phyloP scores from a whole-genome alignment of 2,113 vertebrate species.

The Artemisiospiza belli region DNA sequence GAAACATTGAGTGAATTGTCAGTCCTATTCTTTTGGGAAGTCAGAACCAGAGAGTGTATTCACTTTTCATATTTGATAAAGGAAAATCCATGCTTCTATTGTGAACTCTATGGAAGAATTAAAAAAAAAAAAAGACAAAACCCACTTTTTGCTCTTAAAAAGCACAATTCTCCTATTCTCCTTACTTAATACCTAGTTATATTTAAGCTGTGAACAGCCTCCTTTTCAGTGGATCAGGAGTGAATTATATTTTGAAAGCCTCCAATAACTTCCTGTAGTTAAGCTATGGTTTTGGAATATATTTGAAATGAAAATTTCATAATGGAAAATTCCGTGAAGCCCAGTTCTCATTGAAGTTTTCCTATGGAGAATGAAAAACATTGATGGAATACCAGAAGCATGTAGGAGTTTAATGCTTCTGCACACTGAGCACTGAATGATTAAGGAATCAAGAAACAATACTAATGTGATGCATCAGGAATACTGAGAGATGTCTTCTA shows the following conservation, averaged over 20 bases:
- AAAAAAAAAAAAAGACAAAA: background rate
- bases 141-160: background rate
- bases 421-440: background rate
- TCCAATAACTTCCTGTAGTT: background rate
- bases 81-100: background rate
- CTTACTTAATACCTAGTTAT: background rate
- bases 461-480: background rate
- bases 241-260: background rate
- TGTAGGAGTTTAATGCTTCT: background rate
- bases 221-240: background rate
- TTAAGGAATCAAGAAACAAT: background rate
- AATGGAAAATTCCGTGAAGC: background rate
- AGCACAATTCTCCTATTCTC: background rate
- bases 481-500: background rate
- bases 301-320: background rate
- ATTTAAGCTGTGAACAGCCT: background rate
- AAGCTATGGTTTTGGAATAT: background rate
- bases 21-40: background rate
- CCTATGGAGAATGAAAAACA: background rate
- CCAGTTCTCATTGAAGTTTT: background rate
- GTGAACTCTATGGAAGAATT: background rate
- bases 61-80: background rate
- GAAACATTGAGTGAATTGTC: background rate
- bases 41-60: background rate
- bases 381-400: background rate